Conservation (phyloP, 2,797 vertebrate species). For the Esox masquinongy region DNA sequence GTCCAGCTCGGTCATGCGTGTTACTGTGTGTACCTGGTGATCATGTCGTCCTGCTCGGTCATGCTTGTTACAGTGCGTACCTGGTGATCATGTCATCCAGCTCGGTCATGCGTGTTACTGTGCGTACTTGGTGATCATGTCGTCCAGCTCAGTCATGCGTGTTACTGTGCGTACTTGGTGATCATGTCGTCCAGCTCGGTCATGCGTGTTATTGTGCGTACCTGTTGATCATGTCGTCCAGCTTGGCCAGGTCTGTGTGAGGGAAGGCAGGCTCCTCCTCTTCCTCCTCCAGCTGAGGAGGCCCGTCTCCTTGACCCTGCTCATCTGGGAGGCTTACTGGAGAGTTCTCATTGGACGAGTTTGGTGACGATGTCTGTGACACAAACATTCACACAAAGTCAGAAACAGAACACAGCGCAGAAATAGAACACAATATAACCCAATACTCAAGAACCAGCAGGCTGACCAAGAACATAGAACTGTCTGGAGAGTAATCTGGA, state of each 20-base stretch:
- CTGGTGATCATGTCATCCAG: slow-evolving; percentile 99
- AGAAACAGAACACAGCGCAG: not conserved
- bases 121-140: slow-evolving; percentile 98
- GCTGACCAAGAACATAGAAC: not conserved
- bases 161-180: slow-evolving; percentile 83
- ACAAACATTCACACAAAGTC: slow-evolving; percentile 13
- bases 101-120: slow-evolving; percentile 86
- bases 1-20: slow-evolving; percentile 90
- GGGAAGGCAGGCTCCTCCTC: slow-evolving; percentile 99
- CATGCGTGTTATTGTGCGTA: slow-evolving; percentile 65
- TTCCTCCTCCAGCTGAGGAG: slow-evolving; percentile 95
- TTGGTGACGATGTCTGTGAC: slow-evolving; percentile 91
- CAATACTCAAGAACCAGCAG: not conserved
- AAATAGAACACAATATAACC: not conserved
- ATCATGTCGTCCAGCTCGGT: slow-evolving; percentile 99
- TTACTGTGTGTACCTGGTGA: slow-evolving; percentile 88
- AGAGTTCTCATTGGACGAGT: slow-evolving; percentile 99
- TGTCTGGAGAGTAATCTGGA: not conserved
- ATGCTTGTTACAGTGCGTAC: slow-evolving; percentile 69
- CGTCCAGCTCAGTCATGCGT: slow-evolving; percentile 92
- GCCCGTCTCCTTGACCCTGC: slow-evolving; percentile 88
- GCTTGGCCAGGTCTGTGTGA: slow-evolving; percentile 97
- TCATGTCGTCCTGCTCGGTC: slow-evolving; percentile 99
- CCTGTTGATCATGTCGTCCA: slow-evolving; percentile 99
- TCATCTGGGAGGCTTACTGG: slow-evolving; percentile 96